phyloP scores from a whole-genome alignment of 2,888 invertebrate species.

The Lasioglossum calceatum region DNA sequence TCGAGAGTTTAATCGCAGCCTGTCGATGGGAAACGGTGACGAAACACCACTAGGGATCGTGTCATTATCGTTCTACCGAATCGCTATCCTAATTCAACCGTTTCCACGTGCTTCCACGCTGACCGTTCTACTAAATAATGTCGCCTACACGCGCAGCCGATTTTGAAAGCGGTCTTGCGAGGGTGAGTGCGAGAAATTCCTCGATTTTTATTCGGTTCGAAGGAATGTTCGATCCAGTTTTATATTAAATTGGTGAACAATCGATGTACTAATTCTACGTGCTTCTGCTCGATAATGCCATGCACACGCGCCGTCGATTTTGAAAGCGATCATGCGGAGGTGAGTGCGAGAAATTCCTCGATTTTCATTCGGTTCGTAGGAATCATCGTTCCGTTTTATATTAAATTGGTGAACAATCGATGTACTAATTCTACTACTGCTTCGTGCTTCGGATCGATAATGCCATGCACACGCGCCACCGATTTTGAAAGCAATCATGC shows the following conservation, averaged over 20 bases:
- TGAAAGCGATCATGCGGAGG: neutral
- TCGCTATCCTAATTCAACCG: neutral
- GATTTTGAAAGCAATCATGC: neutral
- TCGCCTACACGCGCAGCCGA: neutral
- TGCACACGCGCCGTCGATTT: neutral
- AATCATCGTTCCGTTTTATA: neutral
- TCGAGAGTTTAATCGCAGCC: slow-evolving; percentile 48
- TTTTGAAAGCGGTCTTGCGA: neutral
- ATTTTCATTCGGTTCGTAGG: no score
- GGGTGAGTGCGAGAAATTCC: neutral
- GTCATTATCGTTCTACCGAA: neutral
- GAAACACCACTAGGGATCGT: slow-evolving; percentile 3
- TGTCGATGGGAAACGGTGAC: slow-evolving; percentile 26
- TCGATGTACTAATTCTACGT: neutral
- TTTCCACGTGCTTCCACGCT: neutral
- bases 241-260: neutral
- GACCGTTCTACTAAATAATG: neutral
- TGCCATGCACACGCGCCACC: neutral
- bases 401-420: neutral
- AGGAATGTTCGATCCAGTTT: neutral
- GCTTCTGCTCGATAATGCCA: neutral
- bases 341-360: no score
- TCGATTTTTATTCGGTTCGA: neutral
- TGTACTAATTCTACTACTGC: neutral
- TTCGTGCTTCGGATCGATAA: neutral